Conservation (phyloP, 1,140 invertebrate genomes). For the Frieseomelitta varia region DNA sequence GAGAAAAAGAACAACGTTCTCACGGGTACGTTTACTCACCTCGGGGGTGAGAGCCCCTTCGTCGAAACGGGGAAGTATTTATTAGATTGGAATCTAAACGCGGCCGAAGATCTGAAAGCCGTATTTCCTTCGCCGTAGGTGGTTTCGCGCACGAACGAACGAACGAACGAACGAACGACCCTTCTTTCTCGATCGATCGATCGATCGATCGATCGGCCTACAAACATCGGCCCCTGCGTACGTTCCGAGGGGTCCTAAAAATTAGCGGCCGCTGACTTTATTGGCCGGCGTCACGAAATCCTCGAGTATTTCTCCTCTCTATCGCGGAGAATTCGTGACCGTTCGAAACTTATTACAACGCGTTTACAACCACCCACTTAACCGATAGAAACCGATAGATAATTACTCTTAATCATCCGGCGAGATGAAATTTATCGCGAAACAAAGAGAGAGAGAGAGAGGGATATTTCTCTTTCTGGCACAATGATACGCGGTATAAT, state of each 20-base stretch:
- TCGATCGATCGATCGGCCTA: slow-evolving; percentile 13
- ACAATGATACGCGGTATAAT: slow-evolving; percentile 31
- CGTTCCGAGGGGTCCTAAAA: slow-evolving; percentile 62
- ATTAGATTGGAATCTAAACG: slow-evolving; percentile 77
- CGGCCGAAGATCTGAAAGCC: slow-evolving; percentile 70
- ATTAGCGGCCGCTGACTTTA: slow-evolving; percentile 74
- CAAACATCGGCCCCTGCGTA: slow-evolving; percentile 2
- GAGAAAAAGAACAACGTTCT: slow-evolving; percentile 32
- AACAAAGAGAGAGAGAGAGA: background rate
- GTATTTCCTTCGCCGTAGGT: slow-evolving; percentile 76
- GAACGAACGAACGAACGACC: slow-evolving; percentile 44
- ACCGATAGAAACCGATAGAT: slow-evolving; percentile 62
- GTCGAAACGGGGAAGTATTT: slow-evolving; percentile 71
- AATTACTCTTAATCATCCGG: slow-evolving; percentile 52
- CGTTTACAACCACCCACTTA: slow-evolving; percentile 11
- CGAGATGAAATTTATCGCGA: slow-evolving; percentile 60
- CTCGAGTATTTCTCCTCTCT: slow-evolving; percentile 1
- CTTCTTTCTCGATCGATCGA: slow-evolving; percentile 47
- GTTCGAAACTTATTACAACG: slow-evolving; percentile 7
- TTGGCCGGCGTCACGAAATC: slow-evolving; percentile 71
- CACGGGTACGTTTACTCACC: slow-evolving; percentile 65
- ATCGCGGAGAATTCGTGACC: slow-evolving; percentile 23
- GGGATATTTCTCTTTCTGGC: slow-evolving; percentile 20
- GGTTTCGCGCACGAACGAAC: slow-evolving; percentile 58
- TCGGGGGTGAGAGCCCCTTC: slow-evolving; percentile 33